Conservation (phyloP, 2,888 invertebrate genomes). For the Cataglyphis albicans region DNA sequence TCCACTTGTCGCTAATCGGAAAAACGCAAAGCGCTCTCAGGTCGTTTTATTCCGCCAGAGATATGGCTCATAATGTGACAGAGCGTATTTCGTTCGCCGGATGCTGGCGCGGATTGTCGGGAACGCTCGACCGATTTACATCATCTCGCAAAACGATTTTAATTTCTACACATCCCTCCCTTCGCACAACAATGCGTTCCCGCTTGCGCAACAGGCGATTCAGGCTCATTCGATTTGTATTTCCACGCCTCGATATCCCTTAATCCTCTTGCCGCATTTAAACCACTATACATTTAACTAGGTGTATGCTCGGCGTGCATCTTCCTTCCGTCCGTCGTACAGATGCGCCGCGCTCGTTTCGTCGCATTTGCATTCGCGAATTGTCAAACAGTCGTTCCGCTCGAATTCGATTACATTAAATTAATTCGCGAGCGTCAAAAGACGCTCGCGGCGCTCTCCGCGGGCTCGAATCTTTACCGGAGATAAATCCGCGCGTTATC, state of each 20-base stretch:
- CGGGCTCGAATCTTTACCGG: not conserved
- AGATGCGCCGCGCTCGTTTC: constrained; percentile 23
- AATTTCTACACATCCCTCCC: constrained; percentile 49
- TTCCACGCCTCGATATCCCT: constrained; percentile 72
- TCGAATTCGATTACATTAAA: constrained; percentile 64
- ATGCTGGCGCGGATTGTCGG: constrained; percentile 10
- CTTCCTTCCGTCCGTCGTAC: constrained; percentile 13
- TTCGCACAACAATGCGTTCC: constrained; percentile 48
- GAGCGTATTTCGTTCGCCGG: not conserved
- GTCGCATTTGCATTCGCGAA: constrained; percentile 49
- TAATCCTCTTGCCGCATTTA: constrained; percentile 74
- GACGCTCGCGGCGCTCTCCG: not conserved
- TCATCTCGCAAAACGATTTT: constrained; percentile 49
- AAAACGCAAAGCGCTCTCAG: not conserved
- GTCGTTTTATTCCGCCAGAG: not conserved
- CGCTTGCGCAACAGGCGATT: constrained; percentile 73
- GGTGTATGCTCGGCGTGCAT: constrained; percentile 10
- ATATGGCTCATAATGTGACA: constrained; percentile 3
- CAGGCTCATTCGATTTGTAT: constrained; percentile 73
- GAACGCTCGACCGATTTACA: constrained; percentile 50
- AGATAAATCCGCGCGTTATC: not conserved
- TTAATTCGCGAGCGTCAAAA: constrained; percentile 49
- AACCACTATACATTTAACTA: constrained; percentile 61
- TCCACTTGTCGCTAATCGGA: not conserved
- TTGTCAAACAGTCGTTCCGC: constrained; percentile 35